A percentile compares a stretch with the other conserved stretches of the same genome.
These are phyloP conservation scores for Varanus komodoensis DNA, from an alignment of 2,113 vertebrate genomes.

Conservation along the genomic window DNA sequence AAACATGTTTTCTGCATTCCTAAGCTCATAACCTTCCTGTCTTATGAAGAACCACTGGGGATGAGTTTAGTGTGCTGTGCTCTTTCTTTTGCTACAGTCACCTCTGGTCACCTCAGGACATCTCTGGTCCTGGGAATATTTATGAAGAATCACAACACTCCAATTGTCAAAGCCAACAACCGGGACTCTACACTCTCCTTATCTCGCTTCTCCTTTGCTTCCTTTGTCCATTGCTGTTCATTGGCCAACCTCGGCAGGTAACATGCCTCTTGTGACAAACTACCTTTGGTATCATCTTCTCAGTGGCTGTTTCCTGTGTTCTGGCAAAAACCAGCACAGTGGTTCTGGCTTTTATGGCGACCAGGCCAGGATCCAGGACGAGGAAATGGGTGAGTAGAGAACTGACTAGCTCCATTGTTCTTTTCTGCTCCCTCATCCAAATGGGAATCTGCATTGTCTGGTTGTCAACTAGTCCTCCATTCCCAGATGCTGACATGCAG, in stretches of 20 bases:
- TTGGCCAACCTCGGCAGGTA: not conserved
- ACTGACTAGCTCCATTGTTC: not conserved
- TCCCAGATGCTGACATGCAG: not conserved
- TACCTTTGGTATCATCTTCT: not conserved
- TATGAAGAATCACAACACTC: not conserved
- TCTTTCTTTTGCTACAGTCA: not conserved
- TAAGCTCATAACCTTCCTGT: not conserved
- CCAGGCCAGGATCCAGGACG: not conserved
- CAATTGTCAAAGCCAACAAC: not conserved
- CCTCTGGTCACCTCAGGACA: too few species aligned
- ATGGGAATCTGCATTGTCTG: not conserved
- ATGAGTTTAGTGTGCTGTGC: not conserved
- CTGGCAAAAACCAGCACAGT: not conserved
- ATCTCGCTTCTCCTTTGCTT: not conserved
- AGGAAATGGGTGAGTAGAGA: not conserved
- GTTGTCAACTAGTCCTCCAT: not conserved
- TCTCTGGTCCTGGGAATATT: not conserved
- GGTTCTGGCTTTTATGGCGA: slow-evolving; percentile 1
- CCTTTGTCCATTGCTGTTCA: not conserved
- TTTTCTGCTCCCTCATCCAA: not conserved
- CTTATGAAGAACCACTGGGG: not conserved
- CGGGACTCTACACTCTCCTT: not conserved
- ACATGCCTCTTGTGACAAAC: not conserved
- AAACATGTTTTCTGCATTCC: not conserved
- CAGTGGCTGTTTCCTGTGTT: not conserved